These are phyloP conservation scores for Polymixis lichenea DNA, from an alignment of 2,888 invertebrate species.

Conservation along the genomic window DNA sequence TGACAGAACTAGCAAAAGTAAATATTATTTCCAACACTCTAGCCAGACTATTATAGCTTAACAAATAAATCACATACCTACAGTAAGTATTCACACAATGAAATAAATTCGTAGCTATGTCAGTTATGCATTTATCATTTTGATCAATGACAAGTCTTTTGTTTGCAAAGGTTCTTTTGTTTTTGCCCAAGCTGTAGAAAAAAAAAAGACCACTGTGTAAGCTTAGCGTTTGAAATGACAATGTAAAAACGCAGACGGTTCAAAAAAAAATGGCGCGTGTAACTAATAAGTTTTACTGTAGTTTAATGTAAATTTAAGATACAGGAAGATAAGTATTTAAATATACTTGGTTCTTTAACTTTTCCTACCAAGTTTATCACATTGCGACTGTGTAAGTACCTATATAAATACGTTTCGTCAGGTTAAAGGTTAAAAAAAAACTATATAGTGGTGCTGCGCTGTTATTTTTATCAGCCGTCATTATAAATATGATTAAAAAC, in stretches of 20 bases:
- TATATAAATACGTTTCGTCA: no score
- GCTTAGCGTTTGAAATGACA: conserved; percentile 4
- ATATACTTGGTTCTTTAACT: not conserved
- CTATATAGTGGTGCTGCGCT: no score
- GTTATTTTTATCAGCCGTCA: no score
- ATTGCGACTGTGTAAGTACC: no score
- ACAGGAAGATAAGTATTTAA: not conserved
- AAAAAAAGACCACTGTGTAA: conserved; percentile 9
- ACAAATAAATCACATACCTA: conserved; percentile 8
- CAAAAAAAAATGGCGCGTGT: not conserved
- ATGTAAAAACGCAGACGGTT: conserved; percentile 7
- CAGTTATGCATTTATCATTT: conserved; percentile 33
- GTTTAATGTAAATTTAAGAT: not conserved
- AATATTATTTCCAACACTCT: conserved; percentile 10
- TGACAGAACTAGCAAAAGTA: not conserved
- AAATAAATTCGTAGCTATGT: conserved; percentile 26
- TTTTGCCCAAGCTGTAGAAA: conserved; percentile 17
- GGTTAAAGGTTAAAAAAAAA: no score
- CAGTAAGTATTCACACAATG: conserved; percentile 10
- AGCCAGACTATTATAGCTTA: not conserved
- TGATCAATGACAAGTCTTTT: conserved; percentile 44
- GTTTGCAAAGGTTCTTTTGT: conserved; percentile 30
- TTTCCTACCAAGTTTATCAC: not conserved
- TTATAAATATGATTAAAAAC: no score
- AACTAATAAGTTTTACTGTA: not conserved